A percentile compares a stretch with the other conserved stretches of the same genome.
phyloP scores from a whole-genome alignment of 92 coral and sea anemone genomes.

The Metridium senile region DNA sequence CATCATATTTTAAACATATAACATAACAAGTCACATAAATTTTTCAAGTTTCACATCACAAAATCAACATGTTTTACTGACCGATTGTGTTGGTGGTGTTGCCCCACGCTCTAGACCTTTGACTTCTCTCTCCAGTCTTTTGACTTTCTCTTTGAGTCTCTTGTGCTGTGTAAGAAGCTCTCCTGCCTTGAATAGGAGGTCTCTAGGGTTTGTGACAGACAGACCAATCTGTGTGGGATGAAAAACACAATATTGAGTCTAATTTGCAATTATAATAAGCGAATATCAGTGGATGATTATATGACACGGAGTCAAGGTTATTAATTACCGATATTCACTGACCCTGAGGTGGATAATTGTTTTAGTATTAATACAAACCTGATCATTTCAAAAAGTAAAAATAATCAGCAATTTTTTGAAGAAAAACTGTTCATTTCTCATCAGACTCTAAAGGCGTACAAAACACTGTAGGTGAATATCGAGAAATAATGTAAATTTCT shows the following conservation, averaged over 20 bases:
- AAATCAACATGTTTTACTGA: neutral
- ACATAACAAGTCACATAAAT: too few species aligned
- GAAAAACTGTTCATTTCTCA: too few species aligned
- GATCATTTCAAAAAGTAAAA: too few species aligned
- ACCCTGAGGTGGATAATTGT: too few species aligned
- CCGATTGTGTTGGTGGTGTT: constrained; percentile 21
- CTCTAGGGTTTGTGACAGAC: constrained; percentile 77
- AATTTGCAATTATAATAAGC: neutral
- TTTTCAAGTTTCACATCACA: too few species aligned
- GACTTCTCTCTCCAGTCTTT: constrained; percentile 82
- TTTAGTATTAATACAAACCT: neutral
- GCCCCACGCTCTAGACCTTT: constrained; percentile 64
- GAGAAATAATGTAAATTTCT: too few species aligned
- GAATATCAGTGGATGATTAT: neutral
- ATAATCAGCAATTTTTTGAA: too few species aligned
- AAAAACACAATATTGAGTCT: neutral
- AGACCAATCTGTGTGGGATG: constrained; percentile 62
- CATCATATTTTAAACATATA: too few species aligned
- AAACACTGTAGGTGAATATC: too few species aligned
- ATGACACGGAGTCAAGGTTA: neutral
- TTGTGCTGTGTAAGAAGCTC: constrained; percentile 82
- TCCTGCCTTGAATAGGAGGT: constrained; percentile 81
- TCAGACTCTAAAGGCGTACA: too few species aligned
- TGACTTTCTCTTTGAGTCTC: constrained; percentile 77
- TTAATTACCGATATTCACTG: too few species aligned